Evolutionary conservation across 2,797 vertebrate species (phyloP).

Genomic region (Anguilla megastoma): DNA sequence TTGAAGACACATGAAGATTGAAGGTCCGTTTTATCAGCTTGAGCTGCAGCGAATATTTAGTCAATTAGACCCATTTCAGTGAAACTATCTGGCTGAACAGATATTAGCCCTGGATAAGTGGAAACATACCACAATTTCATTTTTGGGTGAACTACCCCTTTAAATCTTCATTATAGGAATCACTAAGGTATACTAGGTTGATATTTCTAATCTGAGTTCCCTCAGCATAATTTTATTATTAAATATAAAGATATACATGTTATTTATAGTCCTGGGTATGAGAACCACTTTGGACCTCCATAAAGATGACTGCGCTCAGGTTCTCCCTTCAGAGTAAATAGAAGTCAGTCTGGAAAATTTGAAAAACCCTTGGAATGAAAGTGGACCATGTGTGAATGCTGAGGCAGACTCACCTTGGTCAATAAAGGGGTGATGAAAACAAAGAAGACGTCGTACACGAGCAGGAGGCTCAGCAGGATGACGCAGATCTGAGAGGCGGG

Average conservation of each 20-base stretch:
- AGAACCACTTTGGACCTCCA: neutral
- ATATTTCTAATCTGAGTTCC: neutral
- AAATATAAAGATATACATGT: neutral
- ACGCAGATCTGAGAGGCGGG: slow-evolving; percentile 84
- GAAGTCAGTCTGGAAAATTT: neutral
- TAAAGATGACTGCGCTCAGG: neutral
- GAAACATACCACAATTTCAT: no score
- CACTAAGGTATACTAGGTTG: neutral
- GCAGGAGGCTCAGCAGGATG: slow-evolving; percentile 89
- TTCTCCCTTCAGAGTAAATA: neutral
- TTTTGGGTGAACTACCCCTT: no score
- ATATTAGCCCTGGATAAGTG: no score
- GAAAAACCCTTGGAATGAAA: neutral
- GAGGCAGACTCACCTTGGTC: slow-evolving; percentile 75
- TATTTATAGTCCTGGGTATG: neutral
- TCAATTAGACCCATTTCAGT: no score
- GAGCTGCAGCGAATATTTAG: no score
- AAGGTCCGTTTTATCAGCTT: no score
- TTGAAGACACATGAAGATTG: no score
- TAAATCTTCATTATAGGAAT: neutral
- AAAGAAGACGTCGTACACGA: slow-evolving; percentile 95
- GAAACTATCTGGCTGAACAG: no score
- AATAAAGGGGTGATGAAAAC: slow-evolving; percentile 97
- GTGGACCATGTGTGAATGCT: neutral
- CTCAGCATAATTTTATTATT: neutral